Evolutionary conservation across 2,888 invertebrate species (phyloP).

Genomic region (Panzeria rudis): DNA sequence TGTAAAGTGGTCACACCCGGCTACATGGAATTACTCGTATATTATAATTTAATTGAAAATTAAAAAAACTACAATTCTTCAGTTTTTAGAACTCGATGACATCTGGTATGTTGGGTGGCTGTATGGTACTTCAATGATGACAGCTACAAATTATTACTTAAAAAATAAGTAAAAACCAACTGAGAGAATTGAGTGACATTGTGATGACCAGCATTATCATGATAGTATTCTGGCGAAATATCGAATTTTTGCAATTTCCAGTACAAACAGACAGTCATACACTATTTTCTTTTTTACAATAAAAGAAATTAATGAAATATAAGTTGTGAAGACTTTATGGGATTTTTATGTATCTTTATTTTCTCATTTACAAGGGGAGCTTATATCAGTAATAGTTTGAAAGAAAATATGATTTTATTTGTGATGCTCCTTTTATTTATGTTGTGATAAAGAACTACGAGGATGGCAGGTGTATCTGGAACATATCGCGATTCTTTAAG

Average conservation of each 20-base stretch:
- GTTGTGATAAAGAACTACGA: background rate
- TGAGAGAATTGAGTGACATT: background rate
- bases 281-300: background rate
- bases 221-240: background rate
- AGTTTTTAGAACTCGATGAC: too few species aligned
- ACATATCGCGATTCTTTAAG: background rate
- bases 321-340: background rate
- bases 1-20: too few species aligned
- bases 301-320: background rate
- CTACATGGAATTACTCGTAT: too few species aligned
- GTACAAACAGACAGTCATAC: background rate
- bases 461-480: background rate
- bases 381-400: background rate
- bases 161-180: background rate
- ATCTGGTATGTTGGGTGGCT: too few species aligned
- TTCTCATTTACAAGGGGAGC: background rate
- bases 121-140: background rate
- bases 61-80: too few species aligned
- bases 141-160: background rate
- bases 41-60: too few species aligned
- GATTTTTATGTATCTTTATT: background rate
- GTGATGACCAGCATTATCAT: conserved; percentile 7
- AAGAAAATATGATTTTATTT: background rate
- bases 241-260: background rate
- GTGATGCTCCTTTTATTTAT: background rate